A percentile compares a stretch with the other conserved stretches of the same genome.
Conservation (phyloP, 1,140 invertebrate species). For the Neodiprion pinetum region DNA sequence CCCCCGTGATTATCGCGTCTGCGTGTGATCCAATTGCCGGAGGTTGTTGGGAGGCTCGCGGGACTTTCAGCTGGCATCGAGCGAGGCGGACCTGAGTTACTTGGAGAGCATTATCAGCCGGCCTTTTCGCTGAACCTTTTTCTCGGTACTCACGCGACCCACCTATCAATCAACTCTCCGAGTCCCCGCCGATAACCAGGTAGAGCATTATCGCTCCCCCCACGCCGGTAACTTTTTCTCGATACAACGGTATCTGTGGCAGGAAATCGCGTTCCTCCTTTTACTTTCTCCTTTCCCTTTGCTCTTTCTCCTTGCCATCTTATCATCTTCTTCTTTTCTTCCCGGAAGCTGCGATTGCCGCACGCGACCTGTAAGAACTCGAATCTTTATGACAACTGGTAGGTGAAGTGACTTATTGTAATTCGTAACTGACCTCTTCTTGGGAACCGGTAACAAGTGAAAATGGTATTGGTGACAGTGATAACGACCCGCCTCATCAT, state of each 20-base stretch:
- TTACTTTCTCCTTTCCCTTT: slow-evolving; percentile 15
- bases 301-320: slow-evolving; percentile 3
- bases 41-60: neutral
- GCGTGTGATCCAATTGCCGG: neutral
- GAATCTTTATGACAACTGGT: too few species aligned
- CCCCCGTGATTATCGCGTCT: neutral
- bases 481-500: too few species aligned
- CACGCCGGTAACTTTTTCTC: slow-evolving; percentile 1
- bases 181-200: slow-evolving; percentile 10
- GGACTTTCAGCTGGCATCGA: neutral
- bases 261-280: slow-evolving; percentile 26
- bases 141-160: slow-evolving; percentile 33
- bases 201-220: neutral
- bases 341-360: too few species aligned
- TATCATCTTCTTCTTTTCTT: neutral
- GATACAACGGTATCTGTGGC: slow-evolving; percentile 9
- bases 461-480: too few species aligned
- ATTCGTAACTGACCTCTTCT: too few species aligned
- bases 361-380: too few species aligned
- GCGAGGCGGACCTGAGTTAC: neutral
- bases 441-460: too few species aligned
- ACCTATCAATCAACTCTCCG: slow-evolving; percentile 34
- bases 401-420: too few species aligned
- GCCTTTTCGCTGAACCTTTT: slow-evolving; percentile 28
- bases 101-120: slow-evolving; percentile 10